Base-by-base conservation (phyloP, 64 coral and sea anemone species). In the Stichodactyla mertensii region DNA sequence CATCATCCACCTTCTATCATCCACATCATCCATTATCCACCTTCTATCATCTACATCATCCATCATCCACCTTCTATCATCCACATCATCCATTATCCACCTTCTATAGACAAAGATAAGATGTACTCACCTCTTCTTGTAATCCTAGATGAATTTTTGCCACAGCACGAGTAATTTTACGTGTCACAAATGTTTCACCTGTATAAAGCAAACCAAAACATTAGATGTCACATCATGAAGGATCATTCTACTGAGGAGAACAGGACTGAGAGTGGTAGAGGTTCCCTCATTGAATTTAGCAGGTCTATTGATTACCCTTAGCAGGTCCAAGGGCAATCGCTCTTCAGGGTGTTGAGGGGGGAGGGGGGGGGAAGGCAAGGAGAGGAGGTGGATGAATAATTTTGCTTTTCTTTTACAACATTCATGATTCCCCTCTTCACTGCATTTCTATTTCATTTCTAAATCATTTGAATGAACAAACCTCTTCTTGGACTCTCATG, bases 151-250 rank as follows among this genome's bases (percentile, higher is more conserved):
- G 91, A 31, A 99, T 99, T 77, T 99, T 99, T 19, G 97, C 97
- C 55, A 95, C 97, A 71, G 97, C 93, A 62, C 97, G 82, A 78
- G 93, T 93, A 78, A 99, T 86, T 88, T 99, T 99, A 45, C 97
- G 87, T 78, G 97, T 99, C 1, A 99, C 97, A 90, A 99, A 99
- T 86, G 97, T 99, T 95, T 99, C 97, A 83, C 97, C 96, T 98
- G 55, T 45, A 27, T 10, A 13, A 74, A 15, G n/a, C 36, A 26
- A 78, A 26, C 28, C 52, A 23, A 71, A 74, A 31, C 10, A 11
- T 27, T 74, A 31, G 24, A 26, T 31, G 36, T 74, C n/a, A 27
- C 12, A 31, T 11, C 24, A 74, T 28, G 8, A 58, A 58, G 8
- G 56, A 11, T 9, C 8, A 58, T 9, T 15, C 14, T 11, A 58